Percentiles rank a stretch among this genome's conserved stretches.
phyloP scores from a whole-genome alignment of 2,113 vertebrate species.

The Marmota flaviventris region DNA sequence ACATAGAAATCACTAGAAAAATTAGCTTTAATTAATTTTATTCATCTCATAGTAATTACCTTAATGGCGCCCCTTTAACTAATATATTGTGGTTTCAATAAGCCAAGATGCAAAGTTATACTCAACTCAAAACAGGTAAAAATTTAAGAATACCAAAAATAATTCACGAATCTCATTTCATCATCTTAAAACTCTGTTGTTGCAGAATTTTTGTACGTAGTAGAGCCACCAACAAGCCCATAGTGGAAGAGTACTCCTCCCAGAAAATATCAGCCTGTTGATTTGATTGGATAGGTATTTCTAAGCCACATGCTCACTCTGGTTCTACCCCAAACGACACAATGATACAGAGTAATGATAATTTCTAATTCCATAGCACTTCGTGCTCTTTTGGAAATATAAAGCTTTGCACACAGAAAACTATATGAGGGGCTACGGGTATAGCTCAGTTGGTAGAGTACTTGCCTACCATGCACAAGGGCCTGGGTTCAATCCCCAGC shows the following conservation, averaged over 20 bases:
- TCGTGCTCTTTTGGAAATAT: not conserved
- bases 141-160: not conserved
- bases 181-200: not conserved
- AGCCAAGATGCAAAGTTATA: not conserved
- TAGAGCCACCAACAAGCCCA: not conserved
- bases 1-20: constrained; percentile 24
- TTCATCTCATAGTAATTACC: not conserved
- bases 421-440: not conserved
- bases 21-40: constrained; percentile 27
- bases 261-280: not conserved
- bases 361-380: not conserved
- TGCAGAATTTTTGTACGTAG: not conserved
- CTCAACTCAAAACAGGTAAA: not conserved
- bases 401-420: not conserved
- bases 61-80: not conserved
- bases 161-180: not conserved
- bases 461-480: too few species aligned
- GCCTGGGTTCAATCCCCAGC: too few species aligned
- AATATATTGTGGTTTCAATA: not conserved
- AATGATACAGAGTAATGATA: not conserved
- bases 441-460: too few species aligned
- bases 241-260: not conserved
- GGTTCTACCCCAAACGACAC: not conserved
- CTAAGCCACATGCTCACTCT: not conserved
- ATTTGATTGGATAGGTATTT: not conserved